Conservation (phyloP, 2,113 vertebrate species). For the Festucalex cinctus region DNA sequence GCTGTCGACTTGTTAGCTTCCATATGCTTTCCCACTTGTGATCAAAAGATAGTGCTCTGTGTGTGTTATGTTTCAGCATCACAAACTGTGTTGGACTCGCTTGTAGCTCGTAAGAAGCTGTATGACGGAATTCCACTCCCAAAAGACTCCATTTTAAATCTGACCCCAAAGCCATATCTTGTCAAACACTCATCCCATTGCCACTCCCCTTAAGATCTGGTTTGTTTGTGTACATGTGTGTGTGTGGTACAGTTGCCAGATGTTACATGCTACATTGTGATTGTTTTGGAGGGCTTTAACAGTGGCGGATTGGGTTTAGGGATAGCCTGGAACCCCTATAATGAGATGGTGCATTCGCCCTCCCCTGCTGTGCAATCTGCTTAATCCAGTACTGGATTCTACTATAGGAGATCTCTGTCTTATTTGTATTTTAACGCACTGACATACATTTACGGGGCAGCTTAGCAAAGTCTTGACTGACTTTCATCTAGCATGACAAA, state of each 20-base stretch:
- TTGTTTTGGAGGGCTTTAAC: conserved; percentile 48
- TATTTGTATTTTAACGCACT: conserved; percentile 36
- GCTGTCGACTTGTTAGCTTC: too few relatives aligned
- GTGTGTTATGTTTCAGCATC: too few relatives aligned
- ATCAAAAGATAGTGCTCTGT: too few relatives aligned
- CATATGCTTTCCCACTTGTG: too few relatives aligned
- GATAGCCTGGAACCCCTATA: conserved; percentile 31
- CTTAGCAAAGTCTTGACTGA: conserved; percentile 30
- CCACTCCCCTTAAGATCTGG: background rate
- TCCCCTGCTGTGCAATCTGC: conserved; percentile 59
- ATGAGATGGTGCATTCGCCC: conserved; percentile 55
- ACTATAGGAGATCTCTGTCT: conserved; percentile 45
- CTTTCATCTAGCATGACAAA: conserved; percentile 4
- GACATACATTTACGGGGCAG: conserved; percentile 30
- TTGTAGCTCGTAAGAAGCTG: too few relatives aligned
- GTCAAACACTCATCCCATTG: background rate
- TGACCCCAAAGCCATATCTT: too few relatives aligned
- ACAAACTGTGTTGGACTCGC: too few relatives aligned
- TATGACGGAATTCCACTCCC: too few relatives aligned
- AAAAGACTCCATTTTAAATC: too few relatives aligned
- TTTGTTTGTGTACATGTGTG: background rate
- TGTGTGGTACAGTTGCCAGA: conserved; percentile 28
- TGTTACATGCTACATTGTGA: conserved; percentile 29
- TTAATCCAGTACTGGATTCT: conserved; percentile 58
- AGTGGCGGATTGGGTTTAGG: conserved; percentile 36